These are phyloP conservation scores for Chascanopsetta lugubris DNA, from an alignment of 2,113 vertebrate species.

Conservation along the genomic window DNA sequence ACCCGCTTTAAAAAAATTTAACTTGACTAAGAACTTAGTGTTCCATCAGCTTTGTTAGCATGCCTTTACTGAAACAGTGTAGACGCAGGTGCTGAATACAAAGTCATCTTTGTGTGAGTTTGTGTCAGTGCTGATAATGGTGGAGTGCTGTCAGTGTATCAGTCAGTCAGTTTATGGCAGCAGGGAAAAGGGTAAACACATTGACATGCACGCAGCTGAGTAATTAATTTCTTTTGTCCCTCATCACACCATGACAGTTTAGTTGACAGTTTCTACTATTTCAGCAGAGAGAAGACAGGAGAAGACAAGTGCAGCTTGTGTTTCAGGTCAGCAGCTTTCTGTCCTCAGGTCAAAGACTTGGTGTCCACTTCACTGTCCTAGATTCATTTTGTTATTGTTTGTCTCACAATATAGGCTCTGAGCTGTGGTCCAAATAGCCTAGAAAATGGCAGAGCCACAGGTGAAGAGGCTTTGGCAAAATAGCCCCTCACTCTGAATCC, in stretches of 20 bases:
- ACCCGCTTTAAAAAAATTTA: too few species aligned
- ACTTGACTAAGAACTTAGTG: neutral
- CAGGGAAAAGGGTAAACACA: slow-evolving; percentile 26
- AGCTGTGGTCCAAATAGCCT: slow-evolving; percentile 56
- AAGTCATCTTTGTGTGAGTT: slow-evolving; percentile 48
- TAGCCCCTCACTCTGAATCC: slow-evolving; percentile 2
- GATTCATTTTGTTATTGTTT: slow-evolving; percentile 73
- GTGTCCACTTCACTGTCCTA: slow-evolving; percentile 75
- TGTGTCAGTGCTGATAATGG: slow-evolving; percentile 49
- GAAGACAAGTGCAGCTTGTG: slow-evolving; percentile 86
- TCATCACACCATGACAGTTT: slow-evolving; percentile 69
- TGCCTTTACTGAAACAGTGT: slow-evolving; percentile 2
- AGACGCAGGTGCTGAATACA: slow-evolving; percentile 18
- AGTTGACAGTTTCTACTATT: slow-evolving; percentile 86
- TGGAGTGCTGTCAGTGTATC: slow-evolving; percentile 27
- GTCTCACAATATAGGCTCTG: slow-evolving; percentile 69
- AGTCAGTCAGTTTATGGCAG: slow-evolving; percentile 39
- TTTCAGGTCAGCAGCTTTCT: slow-evolving; percentile 86
- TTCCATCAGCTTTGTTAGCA: neutral
- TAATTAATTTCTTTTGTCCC: slow-evolving; percentile 39
- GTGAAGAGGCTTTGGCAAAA: slow-evolving; percentile 59
- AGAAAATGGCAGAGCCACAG: slow-evolving; percentile 66
- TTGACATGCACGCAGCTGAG: slow-evolving; percentile 34
- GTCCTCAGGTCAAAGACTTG: slow-evolving; percentile 80
- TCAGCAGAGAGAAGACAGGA: slow-evolving; percentile 88